Evolutionary conservation across 2,888 invertebrate genomes (phyloP), one percentile per base, ranked within the genome.

Genomic region (Xylota sylvarum): DNA sequence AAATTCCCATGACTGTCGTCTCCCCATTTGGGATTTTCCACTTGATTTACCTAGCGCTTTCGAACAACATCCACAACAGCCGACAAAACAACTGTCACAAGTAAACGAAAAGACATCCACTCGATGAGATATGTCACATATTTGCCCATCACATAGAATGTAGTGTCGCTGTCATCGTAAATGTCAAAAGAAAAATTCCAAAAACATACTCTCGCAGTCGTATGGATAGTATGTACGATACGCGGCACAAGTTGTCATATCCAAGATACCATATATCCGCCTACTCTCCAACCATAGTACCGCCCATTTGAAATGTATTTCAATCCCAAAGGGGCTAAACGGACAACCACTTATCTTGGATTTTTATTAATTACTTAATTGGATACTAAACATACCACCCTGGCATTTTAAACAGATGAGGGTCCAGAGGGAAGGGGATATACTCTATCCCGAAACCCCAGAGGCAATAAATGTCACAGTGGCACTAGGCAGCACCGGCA

Each of bases 311-410:
- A 50, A 30, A 64, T 52, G 50, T 17, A 14, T 35, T 23, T 64
- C 27, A 17, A 50, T 40, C 67, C 46, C 52, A 77, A 72, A 58
- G 77, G 65, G 72, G 60, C 81, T 85, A 81, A 81, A 73, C 72
- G 81, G 81, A 77, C 77, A 86, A 52, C 81, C 72, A 81, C 67
- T 81, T 86, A 86, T 86, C 65, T 77, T 17, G 72, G 77, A 65
- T 77, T 86, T 85, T 86, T 86, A 86, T 81, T 86, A 86, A 86
- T 86, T 81, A 86, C 85, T 86, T 86, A 81, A 86, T 86, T 86
- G 85, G 67, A 86, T 86, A 81, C 81, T 86, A 81, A 86, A 81
- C 85, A 81, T 64, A 80, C 62, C 79, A 69, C 60, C 77, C 58
- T 62, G 73, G 10, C 30, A 56, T 65, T 46, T 27, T 17, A 14